These are phyloP conservation scores for Ypsolopha sequella DNA, from an alignment of 2,888 invertebrate species.

Conservation along the genomic window DNA sequence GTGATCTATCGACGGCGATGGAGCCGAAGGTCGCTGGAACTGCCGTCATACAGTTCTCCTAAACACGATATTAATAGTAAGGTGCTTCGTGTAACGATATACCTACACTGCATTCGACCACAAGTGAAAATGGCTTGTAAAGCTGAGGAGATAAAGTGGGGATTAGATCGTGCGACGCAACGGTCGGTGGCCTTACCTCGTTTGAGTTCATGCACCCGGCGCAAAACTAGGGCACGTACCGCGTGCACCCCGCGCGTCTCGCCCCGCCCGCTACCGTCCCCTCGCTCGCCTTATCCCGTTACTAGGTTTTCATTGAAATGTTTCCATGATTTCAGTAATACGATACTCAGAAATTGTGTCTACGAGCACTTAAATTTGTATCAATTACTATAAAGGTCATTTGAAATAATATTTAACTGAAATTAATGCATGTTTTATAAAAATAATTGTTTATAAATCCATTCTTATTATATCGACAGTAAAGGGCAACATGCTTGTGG, in stretches of 20 bases:
- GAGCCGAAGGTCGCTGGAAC: constrained; percentile 64
- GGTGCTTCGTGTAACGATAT: constrained; percentile 54
- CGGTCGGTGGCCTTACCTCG: constrained; percentile 72
- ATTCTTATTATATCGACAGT: too few species aligned
- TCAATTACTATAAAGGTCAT: background rate
- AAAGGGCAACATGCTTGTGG: too few species aligned
- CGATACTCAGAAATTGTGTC: background rate
- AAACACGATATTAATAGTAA: constrained; percentile 57
- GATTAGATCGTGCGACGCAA: constrained; percentile 30
- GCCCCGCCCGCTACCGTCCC: constrained; percentile 18
- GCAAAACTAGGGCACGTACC: constrained; percentile 68
- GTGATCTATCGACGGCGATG: constrained; percentile 30
- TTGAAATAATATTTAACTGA: background rate
- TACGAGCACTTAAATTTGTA: background rate
- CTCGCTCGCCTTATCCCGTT: constrained; percentile 38
- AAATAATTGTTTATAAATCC: too few species aligned
- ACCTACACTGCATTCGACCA: constrained; percentile 22
- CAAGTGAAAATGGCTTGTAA: constrained; percentile 28
- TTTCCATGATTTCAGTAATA: constrained; percentile 36
- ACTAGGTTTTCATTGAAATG: constrained; percentile 63
- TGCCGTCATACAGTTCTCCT: constrained; percentile 55
- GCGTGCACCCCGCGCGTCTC: constrained; percentile 40
- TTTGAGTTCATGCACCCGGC: constrained; percentile 69
- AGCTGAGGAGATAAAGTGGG: constrained; percentile 30
- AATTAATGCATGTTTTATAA: background rate